Conservation (phyloP, 2,113 vertebrate species). For the Todiramphus saurophagus region DNA sequence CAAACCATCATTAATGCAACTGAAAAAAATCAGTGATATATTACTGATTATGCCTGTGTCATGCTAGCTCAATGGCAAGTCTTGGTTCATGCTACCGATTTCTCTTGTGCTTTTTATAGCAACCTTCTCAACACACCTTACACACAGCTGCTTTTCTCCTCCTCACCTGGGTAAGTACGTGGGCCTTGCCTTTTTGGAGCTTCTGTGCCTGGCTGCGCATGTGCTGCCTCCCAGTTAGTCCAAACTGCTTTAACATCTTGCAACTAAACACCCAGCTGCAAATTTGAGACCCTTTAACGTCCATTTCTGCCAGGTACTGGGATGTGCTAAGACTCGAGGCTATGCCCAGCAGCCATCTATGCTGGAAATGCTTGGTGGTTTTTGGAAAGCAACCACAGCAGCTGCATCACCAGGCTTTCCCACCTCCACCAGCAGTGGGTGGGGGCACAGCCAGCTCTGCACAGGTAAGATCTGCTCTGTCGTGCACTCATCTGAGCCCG, state of each 20-base stretch:
- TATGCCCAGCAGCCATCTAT: not conserved
- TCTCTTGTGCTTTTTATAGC: not conserved
- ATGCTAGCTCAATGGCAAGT: rapidly evolving
- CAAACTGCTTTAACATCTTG: not conserved
- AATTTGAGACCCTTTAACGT: not conserved
- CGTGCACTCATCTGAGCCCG: not conserved
- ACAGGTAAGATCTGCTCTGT: not conserved
- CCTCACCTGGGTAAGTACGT: not conserved
- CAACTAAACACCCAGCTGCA: not conserved
- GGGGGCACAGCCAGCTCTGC: not conserved
- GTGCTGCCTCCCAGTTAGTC: not conserved
- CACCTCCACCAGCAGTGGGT: not conserved
- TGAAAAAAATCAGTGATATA: constrained; percentile 35
- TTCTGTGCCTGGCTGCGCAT: not conserved
- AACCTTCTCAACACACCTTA: not conserved
- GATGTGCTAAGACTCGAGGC: not conserved
- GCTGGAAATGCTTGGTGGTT: not conserved
- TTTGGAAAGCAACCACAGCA: not conserved
- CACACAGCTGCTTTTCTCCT: not conserved
- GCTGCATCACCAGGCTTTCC: not conserved
- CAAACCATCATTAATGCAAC: constrained; percentile 22
- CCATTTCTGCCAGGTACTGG: not conserved
- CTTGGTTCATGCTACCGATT: not conserved
- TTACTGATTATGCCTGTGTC: not conserved
- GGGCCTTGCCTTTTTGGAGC: not conserved